A percentile compares a stretch with the other conserved stretches of the same genome.
These are phyloP conservation scores for Tarsius wallacei DNA, from an alignment of 2,797 vertebrate species.

Conservation along the genomic window DNA sequence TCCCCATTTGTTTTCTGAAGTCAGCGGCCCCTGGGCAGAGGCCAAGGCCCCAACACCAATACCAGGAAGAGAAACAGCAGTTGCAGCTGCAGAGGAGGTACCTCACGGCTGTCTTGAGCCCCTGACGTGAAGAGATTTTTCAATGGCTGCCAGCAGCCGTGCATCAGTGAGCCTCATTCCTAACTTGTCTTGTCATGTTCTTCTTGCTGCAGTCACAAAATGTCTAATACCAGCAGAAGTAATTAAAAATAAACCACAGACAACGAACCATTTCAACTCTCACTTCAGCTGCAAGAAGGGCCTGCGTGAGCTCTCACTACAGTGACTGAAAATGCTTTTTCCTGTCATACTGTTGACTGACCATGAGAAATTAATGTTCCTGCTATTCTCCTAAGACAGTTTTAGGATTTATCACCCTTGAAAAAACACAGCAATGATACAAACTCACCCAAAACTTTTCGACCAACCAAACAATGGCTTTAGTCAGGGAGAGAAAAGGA, in stretches of 20 bases:
- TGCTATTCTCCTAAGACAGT: constrained; percentile 77
- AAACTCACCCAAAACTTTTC: constrained; percentile 38
- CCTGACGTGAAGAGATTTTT: neutral
- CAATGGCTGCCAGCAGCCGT: neutral
- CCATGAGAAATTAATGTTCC: constrained; percentile 84
- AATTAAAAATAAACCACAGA: constrained; percentile 87
- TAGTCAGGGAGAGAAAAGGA: neutral
- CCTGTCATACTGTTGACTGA: constrained; percentile 83
- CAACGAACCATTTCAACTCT: constrained; percentile 66
- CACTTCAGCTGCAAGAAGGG: constrained; percentile 67
- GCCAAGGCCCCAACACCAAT: neutral
- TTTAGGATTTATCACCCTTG: constrained; percentile 66
- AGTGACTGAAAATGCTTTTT: constrained; percentile 77
- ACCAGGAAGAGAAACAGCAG: neutral
- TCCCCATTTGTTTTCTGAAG: neutral
- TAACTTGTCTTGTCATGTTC: constrained; percentile 62
- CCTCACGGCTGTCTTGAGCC: neutral
- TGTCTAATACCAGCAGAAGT: constrained; percentile 69
- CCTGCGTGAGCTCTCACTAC: constrained; percentile 57
- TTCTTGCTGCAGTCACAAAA: constrained; percentile 71
- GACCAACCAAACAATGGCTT: neutral
- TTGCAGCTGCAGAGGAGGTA: accelerated
- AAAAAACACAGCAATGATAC: neutral
- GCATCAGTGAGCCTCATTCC: neutral
- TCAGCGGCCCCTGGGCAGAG: accelerated